A percentile compares a stretch with the other conserved stretches of the same genome.
Conservation (phyloP, 2,797 vertebrate genomes). For the Ficedula albicollis region DNA sequence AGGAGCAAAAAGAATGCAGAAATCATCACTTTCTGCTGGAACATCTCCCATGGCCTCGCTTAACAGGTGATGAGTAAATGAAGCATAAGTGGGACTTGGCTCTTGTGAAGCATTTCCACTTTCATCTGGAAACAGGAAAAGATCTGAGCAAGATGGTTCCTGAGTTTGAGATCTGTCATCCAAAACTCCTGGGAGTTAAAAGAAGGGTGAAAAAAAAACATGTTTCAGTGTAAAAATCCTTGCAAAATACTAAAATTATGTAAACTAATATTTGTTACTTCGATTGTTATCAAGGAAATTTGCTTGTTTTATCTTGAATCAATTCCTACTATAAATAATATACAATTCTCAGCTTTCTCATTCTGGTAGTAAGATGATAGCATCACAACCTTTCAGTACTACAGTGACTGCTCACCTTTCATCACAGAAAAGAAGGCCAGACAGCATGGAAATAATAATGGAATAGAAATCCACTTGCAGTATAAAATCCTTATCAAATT, state of each 20-base stretch:
- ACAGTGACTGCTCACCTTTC: neutral
- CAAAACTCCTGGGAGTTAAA: slow-evolving; percentile 76
- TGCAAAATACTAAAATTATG: neutral
- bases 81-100: slow-evolving; percentile 82
- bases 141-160: slow-evolving; percentile 90
- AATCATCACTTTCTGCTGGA: slow-evolving; percentile 89
- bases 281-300: neutral
- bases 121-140: slow-evolving; percentile 98
- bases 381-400: neutral
- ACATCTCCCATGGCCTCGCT: slow-evolving; percentile 79
- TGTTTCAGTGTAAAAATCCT: neutral
- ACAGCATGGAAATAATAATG: neutral
- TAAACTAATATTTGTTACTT: neutral
- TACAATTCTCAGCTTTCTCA: neutral
- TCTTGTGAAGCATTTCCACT: slow-evolving; percentile 89
- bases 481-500: neutral
- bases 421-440: neutral
- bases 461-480: neutral
- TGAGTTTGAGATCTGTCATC: slow-evolving; percentile 80
- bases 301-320: neutral
- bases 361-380: neutral
- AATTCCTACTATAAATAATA: neutral
- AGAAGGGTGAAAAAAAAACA: neutral
- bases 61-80: slow-evolving; percentile 87
- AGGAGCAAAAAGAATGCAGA: slow-evolving; percentile 95